phyloP scores from a whole-genome alignment of 2,888 invertebrate genomes.

The Hofmannophila pseudospretella region DNA sequence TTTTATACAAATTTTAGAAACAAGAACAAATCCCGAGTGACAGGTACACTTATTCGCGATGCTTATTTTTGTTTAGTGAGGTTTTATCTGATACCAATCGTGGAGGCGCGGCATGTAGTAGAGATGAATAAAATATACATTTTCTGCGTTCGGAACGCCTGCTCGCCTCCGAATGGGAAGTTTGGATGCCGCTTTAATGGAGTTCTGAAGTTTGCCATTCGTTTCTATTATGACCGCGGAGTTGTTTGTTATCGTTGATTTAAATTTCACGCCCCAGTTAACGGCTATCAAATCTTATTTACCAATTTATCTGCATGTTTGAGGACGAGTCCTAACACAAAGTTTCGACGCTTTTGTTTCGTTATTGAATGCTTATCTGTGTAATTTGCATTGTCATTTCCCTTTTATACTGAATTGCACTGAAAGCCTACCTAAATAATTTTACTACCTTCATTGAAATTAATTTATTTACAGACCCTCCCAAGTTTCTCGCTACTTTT shows the following conservation, averaged over 20 bases:
- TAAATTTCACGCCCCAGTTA: slow-evolving; percentile 63
- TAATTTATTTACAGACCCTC: slow-evolving; percentile 7
- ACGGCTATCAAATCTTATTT: slow-evolving; percentile 56
- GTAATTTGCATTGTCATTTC: slow-evolving; percentile 23
- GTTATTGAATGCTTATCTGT: slow-evolving; percentile 24
- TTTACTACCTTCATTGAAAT: neutral
- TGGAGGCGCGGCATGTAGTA: slow-evolving; percentile 55
- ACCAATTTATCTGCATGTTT: slow-evolving; percentile 42
- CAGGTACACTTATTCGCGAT: slow-evolving; percentile 73
- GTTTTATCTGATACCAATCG: slow-evolving; percentile 69
- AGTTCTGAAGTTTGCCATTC: slow-evolving; percentile 68
- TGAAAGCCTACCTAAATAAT: too few relatives aligned
- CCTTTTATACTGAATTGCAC: too few relatives aligned
- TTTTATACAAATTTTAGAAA: slow-evolving; percentile 77
- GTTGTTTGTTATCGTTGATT: slow-evolving; percentile 68
- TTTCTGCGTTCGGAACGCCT: slow-evolving; percentile 54
- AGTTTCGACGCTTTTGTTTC: slow-evolving; percentile 29
- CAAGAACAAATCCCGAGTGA: slow-evolving; percentile 71
- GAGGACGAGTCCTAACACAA: slow-evolving; percentile 25
- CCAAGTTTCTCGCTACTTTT: slow-evolving; percentile 12
- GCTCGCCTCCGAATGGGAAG: slow-evolving; percentile 59
- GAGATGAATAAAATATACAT: slow-evolving; percentile 72
- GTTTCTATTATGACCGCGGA: slow-evolving; percentile 62
- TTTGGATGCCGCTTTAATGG: slow-evolving; percentile 64
- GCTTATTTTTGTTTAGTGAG: slow-evolving; percentile 68